Evolutionary conservation across 2,888 invertebrate genomes (phyloP), one percentile per base, ranked within the genome.

Genomic region (Asteroscopus sphinx): DNA sequence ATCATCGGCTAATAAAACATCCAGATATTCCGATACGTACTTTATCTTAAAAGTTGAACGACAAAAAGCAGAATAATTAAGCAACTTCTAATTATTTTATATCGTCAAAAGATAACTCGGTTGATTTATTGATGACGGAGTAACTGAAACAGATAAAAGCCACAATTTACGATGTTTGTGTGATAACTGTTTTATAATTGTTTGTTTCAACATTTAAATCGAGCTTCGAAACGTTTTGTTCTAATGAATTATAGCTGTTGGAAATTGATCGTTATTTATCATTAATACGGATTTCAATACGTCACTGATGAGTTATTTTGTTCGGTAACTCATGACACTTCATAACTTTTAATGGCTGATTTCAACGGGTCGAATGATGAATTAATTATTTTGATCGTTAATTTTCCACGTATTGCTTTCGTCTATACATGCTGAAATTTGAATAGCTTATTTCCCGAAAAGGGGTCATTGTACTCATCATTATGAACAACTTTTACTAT

Each of bases 61-160:
- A 82, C 80, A 77, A 81, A 79, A 82, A 85, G 83, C 76, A 61
- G 84, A 88, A 89, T 92, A 91, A 92, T 91, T 91, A 91, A 90
- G 78, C 73, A 82, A 86, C 81, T 87, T 89, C 89, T 92, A 92
- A 93, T 92, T 92, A 92, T 91, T 91, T 89, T 88, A 82, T 89
- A 89, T 87, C 86, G 75, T 66, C 59, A 15, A 72, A 44, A 86
- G 93, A 92, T 93, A 93, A 88, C 76, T 66, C 75, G 41, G 80
- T 81, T 91, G 90, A 93, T 93, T 93, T 92, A 93, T 93, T 79
- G 66, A 73, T 78, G 71, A 59, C 68, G 68, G 77, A 74, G 74
- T 76, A 71, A 84, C 87, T 88, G 86, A 89, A 68, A 66, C 48
- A 85, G 89, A 91, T 91, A 92, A 70, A 70, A 66, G 72, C 66